These are phyloP conservation scores for Bombylius discolor DNA, from an alignment of 2,888 invertebrate genomes.

Conservation along the genomic window DNA sequence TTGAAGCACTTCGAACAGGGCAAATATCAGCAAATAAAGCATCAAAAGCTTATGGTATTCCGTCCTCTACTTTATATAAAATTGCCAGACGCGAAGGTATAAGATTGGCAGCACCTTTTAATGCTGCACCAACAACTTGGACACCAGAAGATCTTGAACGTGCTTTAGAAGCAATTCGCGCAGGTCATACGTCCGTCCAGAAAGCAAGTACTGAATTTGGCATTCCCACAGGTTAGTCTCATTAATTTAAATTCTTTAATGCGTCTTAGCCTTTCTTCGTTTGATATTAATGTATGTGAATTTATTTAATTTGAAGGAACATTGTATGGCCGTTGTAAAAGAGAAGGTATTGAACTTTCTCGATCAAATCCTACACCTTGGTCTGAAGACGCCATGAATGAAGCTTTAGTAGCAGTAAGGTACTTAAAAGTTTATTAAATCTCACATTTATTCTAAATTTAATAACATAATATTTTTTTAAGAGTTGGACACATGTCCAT, in stretches of 20 bases:
- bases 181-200: constrained; percentile 71
- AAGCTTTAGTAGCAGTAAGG: constrained; percentile 80
- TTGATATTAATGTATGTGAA: neutral
- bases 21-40: constrained; percentile 84
- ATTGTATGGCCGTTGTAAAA: constrained; percentile 74
- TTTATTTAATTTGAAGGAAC: constrained; percentile 43
- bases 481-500: constrained; percentile 87
- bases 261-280: too few relatives aligned
- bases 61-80: constrained; percentile 83
- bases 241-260: neutral
- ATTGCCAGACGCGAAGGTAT: constrained; percentile 83
- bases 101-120: constrained; percentile 76
- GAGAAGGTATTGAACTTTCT: constrained; percentile 79
- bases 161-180: constrained; percentile 67
- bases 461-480: constrained; percentile 16
- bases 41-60: constrained; percentile 81
- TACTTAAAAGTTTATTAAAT: constrained; percentile 22
- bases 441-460: neutral
- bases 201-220: constrained; percentile 76
- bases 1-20: constrained; percentile 70
- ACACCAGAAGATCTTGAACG: constrained; percentile 70
- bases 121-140: constrained; percentile 82
- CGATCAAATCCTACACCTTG: constrained; percentile 84
- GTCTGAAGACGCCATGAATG: constrained; percentile 88
- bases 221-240: constrained; percentile 58